Base-by-base conservation (phyloP, 2,797 vertebrate species). In the Sebastes minor region DNA sequence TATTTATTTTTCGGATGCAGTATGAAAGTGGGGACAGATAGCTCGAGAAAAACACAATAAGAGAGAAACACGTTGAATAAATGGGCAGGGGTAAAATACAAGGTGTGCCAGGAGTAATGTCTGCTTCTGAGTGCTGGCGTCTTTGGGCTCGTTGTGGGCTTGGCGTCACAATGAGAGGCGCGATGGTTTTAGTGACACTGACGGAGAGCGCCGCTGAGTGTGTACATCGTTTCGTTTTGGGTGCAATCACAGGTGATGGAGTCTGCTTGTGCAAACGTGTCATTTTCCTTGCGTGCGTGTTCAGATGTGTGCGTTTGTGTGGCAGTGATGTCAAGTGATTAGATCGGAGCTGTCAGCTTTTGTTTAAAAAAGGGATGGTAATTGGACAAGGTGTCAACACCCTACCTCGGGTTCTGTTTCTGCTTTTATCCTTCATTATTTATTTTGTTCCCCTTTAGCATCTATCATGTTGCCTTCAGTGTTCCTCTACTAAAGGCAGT, bases 341-440 rank as follows among this genome's bases (percentile, higher is more conserved):
- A 74, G 63, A 85, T 84, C 20, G 25, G 32, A 59, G 78, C 83
- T 70, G 86, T 88, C 81, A 80, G 86, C 76, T 80, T 77, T 53
- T 74, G 78, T 77, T 74, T 75, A 66, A 83, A 79, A 66, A 80
- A 76, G 28, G 55, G 61, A 79, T 60, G 74, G 53, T 91, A 93
- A 91, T 91, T 92, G 82, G 88, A 81, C 64, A 27, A 74, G 53
- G 73, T 84, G 88, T 81, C 81, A 68, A 49, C 73, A 84, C 70
- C 72, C 32, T 16, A 81, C 86, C 57, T 77, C 42, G 3, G 74
- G 86, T 71, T 85, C 18, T 66, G 35, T 63, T 64, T 70, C 83
- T 56, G 72, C 81, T 73, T 86, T 83, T 85, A 72, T 80, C 42
- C 20, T 52, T 77, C 56, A 77, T 89, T 38, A 74, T 87, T 78